Conservation (phyloP, 1,140 invertebrate species). For the Drosophila serrata region DNA sequence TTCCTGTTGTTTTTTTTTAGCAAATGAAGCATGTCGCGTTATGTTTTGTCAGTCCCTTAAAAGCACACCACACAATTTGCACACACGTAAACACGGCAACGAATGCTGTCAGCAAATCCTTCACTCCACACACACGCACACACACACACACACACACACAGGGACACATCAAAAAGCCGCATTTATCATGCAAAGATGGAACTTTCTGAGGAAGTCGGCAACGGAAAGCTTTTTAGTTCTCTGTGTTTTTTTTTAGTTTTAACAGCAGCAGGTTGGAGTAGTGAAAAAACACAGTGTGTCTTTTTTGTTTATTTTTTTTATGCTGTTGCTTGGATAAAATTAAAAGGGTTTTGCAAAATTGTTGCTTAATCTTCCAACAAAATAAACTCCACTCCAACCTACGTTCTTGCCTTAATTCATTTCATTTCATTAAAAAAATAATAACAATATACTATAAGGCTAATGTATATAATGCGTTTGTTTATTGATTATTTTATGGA, state of each 20-base stretch:
- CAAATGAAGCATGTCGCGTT: conserved; percentile 61
- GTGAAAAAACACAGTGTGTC: conserved; percentile 38
- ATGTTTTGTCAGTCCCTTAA: conserved; percentile 58
- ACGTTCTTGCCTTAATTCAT: not conserved
- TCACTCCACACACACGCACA: conserved; percentile 42
- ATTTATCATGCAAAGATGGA: conserved; percentile 68
- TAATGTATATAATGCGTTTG: conserved; percentile 15
- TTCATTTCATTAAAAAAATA: not conserved
- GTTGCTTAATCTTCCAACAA: conserved; percentile 7
- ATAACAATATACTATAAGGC: not conserved
- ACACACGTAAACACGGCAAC: conserved; percentile 25
- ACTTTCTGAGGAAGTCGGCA: conserved; percentile 56
- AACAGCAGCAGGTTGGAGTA: conserved; percentile 22
- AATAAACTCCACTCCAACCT: not conserved
- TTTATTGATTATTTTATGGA: conserved; percentile 44
- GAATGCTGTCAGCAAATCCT: conserved; percentile 19
- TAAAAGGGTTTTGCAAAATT: conserved; percentile 15
- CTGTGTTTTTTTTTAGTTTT: conserved; percentile 42
- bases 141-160: conserved; percentile 39
- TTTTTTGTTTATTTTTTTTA: conserved; percentile 23
- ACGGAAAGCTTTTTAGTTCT: conserved; percentile 60
- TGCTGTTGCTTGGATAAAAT: conserved; percentile 19
- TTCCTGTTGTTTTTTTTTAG: conserved; percentile 45
- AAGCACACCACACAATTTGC: conserved; percentile 32
- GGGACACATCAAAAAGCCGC: conserved; percentile 60